A percentile compares a stretch with the other conserved stretches of the same genome.
Conservation (phyloP, 1,140 invertebrate species). For the Drosophila pallidifrons region DNA sequence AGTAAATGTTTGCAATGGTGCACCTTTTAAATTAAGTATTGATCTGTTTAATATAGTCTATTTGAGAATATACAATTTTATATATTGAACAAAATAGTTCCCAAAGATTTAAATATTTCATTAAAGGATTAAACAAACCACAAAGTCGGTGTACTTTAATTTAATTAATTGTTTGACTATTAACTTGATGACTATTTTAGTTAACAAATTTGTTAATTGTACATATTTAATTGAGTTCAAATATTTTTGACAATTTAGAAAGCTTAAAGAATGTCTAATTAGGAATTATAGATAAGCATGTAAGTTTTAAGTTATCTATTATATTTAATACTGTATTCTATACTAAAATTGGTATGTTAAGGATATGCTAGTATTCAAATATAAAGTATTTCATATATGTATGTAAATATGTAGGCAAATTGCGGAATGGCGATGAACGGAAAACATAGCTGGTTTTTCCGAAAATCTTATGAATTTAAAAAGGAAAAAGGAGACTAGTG, state of each 20-base stretch:
- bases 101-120: constrained; percentile 2
- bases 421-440: constrained; percentile 58
- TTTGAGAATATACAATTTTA: constrained; percentile 34
- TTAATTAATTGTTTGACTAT: too few relatives aligned
- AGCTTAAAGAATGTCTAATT: too few relatives aligned
- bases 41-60: constrained; percentile 12
- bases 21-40: constrained; percentile 49
- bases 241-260: too few relatives aligned
- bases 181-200: background rate
- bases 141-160: background rate
- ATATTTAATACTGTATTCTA: background rate
- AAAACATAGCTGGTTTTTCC: constrained; percentile 73
- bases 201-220: background rate
- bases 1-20: constrained; percentile 29
- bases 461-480: constrained; percentile 84
- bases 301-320: too few relatives aligned
- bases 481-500: constrained; percentile 21
- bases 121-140: constrained; percentile 19
- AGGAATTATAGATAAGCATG: too few relatives aligned
- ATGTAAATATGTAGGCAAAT: constrained; percentile 20
- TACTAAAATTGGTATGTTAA: too few relatives aligned
- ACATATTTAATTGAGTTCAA: background rate
- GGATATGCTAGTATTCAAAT: too few relatives aligned
- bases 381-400: background rate
- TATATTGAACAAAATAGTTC: constrained; percentile 9